Base-by-base conservation (phyloP, 2,888 invertebrate species). In the Papilio elwesi region DNA sequence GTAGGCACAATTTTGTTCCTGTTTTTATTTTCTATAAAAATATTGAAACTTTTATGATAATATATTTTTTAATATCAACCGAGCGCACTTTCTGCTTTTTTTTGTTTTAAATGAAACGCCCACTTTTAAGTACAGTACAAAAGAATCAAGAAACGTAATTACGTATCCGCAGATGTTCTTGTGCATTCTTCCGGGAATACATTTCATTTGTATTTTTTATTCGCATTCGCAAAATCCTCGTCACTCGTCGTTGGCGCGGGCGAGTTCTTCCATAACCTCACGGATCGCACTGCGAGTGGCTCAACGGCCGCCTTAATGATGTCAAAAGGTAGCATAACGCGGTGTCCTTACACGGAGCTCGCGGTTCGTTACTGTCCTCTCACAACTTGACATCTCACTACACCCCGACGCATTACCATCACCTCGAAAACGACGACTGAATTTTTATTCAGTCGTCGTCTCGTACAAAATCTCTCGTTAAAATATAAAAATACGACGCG, bases 301-400 rank as follows among this genome's bases (percentile, higher is more conserved):
- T 80, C 70, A 76, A 74, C 77, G 80, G 76, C 83, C 80, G 80
- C 83, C 85, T 90, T 92, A 92, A 92, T 92, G 91, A 92, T 91
- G 90, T 91, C 92, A 92, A 91, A 89, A 91, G 88, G 86, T 87
- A 87, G 88, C 87, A 88, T 90, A 90, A 91, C 88, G 86, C 85
- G 2, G 4, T 26, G 85, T 78, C 91, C 91, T 82, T 92, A 91
- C 89, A 88, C 83, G 89, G 91, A 81, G 78, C 79, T 78, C 79
- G 79, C 81, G 79, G 88, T 91, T 92, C 91, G 91, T 92, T 92
- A 92, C 88, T 91, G 92, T 90, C 90, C 81, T 81, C 82, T 82
- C 82, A 80, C 80, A 74, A 78, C 75, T 81, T 86, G 90, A 91
- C 90, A 83, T 89, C 90, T 91, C 89, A 92, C 91, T 85, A 80